These are phyloP conservation scores for Octodon degus DNA, from an alignment of 2,113 vertebrate species.

Conservation along the genomic window DNA sequence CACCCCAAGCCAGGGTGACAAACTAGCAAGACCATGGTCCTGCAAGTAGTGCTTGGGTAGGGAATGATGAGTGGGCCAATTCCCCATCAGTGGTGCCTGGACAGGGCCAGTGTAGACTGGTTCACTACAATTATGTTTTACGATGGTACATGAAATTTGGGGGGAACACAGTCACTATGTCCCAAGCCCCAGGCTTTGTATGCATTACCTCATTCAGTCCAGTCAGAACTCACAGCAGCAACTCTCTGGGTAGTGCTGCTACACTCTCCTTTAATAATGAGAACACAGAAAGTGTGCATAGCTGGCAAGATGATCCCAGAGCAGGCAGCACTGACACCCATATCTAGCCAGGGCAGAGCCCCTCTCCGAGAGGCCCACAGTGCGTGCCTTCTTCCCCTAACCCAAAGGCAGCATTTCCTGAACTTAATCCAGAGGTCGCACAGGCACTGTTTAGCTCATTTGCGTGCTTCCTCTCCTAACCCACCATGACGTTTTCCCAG, in stretches of 20 bases:
- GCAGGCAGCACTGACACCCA: neutral
- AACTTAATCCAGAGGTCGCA: neutral
- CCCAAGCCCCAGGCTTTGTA: neutral
- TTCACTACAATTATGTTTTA: neutral
- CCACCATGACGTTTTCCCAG: rapidly evolving
- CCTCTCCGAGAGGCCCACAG: neutral
- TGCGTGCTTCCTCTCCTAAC: rapidly evolving
- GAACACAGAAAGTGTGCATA: neutral
- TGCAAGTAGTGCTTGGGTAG: neutral
- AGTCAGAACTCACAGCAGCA: neutral
- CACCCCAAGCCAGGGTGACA: neutral
- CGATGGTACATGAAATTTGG: neutral
- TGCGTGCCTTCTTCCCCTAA: neutral
- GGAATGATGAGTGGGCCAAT: neutral
- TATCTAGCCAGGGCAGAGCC: neutral
- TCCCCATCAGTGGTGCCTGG: neutral
- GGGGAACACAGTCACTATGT: neutral
- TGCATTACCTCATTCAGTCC: neutral
- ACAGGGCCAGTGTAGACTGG: neutral
- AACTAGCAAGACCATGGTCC: neutral
- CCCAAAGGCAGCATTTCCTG: neutral
- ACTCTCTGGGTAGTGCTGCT: rapidly evolving
- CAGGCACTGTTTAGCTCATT: neutral
- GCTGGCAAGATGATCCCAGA: neutral
- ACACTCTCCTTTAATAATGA: neutral